phyloP scores from a whole-genome alignment of 1,140 invertebrate species.

The Lasioglossum albipes region DNA sequence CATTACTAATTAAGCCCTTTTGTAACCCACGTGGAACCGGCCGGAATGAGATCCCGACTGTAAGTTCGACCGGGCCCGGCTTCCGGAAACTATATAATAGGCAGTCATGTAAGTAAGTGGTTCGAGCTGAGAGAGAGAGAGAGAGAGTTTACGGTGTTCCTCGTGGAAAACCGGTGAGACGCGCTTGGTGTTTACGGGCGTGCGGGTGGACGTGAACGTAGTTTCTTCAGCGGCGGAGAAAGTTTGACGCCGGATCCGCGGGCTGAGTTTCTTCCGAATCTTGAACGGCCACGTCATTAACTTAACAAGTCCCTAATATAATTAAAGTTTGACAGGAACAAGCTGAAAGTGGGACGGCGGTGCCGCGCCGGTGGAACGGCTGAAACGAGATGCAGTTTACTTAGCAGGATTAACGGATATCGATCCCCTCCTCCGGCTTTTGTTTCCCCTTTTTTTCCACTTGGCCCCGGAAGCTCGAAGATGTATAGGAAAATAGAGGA shows the following conservation, averaged over 20 bases:
- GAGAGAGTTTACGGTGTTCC: not conserved
- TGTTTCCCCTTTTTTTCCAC: not conserved
- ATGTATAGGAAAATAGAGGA: not conserved
- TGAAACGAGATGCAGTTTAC: not conserved
- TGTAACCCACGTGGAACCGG: not conserved
- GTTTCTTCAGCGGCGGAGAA: not conserved
- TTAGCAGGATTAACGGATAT: slow-evolving; percentile 17
- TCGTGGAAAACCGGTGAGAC: too few relatives aligned
- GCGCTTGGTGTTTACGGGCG: not conserved
- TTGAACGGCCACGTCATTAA: slow-evolving; percentile 20
- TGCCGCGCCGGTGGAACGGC: not conserved
- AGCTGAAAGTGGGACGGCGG: slow-evolving; percentile 3
- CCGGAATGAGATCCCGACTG: not conserved
- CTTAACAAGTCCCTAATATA: slow-evolving; percentile 52
- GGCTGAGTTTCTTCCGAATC: not conserved
- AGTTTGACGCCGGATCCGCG: not conserved
- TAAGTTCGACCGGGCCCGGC: not conserved
- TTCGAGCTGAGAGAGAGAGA: not conserved
- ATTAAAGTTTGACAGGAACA: slow-evolving; percentile 40
- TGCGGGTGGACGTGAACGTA: not conserved
- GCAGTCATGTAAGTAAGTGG: not conserved
- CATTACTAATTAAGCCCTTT: slow-evolving; percentile 29
- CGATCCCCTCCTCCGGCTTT: not conserved
- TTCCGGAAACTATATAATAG: slow-evolving; percentile 21
- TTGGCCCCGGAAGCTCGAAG: not conserved